These are phyloP conservation scores for Mus spicilegus DNA, from an alignment of 2,113 vertebrate genomes.

Conservation along the genomic window DNA sequence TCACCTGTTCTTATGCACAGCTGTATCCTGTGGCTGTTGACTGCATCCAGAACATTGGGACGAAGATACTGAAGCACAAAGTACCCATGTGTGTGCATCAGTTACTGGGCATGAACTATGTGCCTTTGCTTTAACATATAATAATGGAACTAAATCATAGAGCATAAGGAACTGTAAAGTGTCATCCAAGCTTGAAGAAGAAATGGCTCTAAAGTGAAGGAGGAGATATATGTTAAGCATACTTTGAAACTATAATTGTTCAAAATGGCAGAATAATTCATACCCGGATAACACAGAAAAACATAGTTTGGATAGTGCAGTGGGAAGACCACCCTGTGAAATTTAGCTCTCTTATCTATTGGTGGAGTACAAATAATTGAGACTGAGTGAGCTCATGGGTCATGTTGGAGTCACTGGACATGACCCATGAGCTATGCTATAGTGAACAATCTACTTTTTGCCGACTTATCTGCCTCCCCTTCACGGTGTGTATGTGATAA, in stretches of 20 bases:
- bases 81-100: not conserved
- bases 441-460: not conserved
- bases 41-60: not conserved
- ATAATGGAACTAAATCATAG: not conserved
- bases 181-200: not conserved
- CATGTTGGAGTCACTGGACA: not conserved
- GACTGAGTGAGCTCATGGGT: not conserved
- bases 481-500: too few relatives aligned
- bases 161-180: not conserved
- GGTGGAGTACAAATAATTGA: not conserved
- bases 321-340: not conserved
- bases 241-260: slow-evolving; percentile 9
- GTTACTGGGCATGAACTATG: slow-evolving; percentile 12
- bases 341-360: not conserved
- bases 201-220: not conserved
- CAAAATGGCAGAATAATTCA: slow-evolving; percentile 20
- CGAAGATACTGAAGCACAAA: not conserved
- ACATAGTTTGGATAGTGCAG: not conserved
- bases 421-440: not conserved
- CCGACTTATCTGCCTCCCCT: not conserved
- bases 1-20: not conserved
- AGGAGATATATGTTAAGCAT: not conserved
- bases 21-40: not conserved
- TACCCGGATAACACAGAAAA: slow-evolving; percentile 5
- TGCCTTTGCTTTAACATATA: not conserved